phyloP scores from a whole-genome alignment of 2,113 vertebrate species.

The Ptyas mucosa region DNA sequence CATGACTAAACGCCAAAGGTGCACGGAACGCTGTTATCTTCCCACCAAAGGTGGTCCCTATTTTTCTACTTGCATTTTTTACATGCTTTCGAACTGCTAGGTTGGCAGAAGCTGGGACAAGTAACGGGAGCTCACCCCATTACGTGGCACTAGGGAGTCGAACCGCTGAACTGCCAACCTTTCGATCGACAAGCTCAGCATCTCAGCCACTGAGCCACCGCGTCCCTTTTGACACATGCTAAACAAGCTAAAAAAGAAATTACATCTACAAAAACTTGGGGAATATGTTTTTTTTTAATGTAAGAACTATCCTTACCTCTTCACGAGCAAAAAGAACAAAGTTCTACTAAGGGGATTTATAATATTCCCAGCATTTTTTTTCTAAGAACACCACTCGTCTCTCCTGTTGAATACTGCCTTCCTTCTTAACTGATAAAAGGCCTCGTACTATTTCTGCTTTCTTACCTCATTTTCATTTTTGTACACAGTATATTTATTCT shows the following conservation, averaged over 20 bases:
- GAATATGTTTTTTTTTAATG: neutral
- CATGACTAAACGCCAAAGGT: too few species aligned
- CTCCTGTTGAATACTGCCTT: neutral
- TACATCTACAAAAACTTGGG: neutral
- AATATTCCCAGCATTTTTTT: neutral
- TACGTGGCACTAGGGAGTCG: too few species aligned
- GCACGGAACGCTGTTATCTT: too few species aligned
- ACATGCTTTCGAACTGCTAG: too few species aligned
- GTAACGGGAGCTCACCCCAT: too few species aligned
- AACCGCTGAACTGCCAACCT: too few species aligned
- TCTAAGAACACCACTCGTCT: neutral
- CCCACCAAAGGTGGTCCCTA: too few species aligned
- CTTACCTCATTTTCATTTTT: neutral
- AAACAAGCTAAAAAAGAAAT: neutral
- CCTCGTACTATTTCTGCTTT: neutral
- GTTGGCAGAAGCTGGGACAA: too few species aligned
- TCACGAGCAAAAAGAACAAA: neutral
- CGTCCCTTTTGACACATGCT: neutral
- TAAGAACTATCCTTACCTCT: neutral
- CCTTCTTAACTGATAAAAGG: neutral
- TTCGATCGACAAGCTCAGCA: too few species aligned
- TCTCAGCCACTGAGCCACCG: too few species aligned
- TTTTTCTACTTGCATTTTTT: too few species aligned
- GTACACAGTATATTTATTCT: neutral
- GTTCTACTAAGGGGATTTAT: neutral